These are phyloP conservation scores for Atta colombica DNA, from an alignment of 1,140 invertebrate species.

Conservation along the genomic window DNA sequence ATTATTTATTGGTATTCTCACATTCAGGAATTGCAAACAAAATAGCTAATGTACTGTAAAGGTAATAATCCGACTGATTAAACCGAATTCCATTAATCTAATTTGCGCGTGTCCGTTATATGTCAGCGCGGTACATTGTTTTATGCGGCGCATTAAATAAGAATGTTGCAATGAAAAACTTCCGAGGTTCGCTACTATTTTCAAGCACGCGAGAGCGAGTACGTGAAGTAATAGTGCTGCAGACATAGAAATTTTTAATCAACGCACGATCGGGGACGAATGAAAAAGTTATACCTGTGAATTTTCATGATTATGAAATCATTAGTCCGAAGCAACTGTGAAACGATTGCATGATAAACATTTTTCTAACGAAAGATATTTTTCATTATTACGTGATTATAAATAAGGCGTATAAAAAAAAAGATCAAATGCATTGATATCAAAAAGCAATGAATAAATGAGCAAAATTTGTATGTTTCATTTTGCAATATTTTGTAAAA, in stretches of 20 bases:
- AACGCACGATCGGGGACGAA: conserved; percentile 17
- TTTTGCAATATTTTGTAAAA: not conserved
- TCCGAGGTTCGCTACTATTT: not conserved
- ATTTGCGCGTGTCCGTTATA: not conserved
- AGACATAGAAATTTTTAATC: conserved; percentile 48
- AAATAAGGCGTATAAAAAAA: not conserved
- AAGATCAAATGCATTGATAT: not conserved
- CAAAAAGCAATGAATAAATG: not conserved
- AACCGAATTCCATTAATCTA: conserved; percentile 18
- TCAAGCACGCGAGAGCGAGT: conserved; percentile 10
- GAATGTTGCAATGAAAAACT: conserved; percentile 6
- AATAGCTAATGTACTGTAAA: conserved; percentile 28
- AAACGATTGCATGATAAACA: conserved; percentile 6
- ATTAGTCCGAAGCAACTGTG: not conserved
- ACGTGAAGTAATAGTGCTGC: not conserved
- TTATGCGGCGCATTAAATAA: not conserved
- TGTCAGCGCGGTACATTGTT: not conserved
- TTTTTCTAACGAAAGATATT: not conserved
- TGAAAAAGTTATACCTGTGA: conserved; percentile 16
- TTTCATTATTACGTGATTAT: conserved; percentile 14
- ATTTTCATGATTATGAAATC: conserved; percentile 27
- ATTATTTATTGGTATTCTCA: conserved; percentile 25
- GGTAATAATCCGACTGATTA: conserved; percentile 41
- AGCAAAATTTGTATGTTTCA: not conserved
- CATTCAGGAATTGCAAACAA: conserved; percentile 13